phyloP scores from a whole-genome alignment of 2,888 invertebrate species.

The Toxonevra muliebris region DNA sequence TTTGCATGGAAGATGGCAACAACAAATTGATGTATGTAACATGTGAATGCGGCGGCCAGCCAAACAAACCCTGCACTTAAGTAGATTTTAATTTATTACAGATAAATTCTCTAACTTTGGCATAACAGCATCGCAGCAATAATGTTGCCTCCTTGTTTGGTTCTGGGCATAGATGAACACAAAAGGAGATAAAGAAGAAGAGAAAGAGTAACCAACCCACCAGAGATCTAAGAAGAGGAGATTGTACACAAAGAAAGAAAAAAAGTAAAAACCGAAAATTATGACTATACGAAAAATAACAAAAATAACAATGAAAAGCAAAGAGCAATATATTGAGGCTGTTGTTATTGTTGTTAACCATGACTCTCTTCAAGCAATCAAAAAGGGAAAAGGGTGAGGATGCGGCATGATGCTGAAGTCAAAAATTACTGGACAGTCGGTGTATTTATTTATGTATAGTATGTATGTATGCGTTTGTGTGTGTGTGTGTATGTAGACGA shows the following conservation, averaged over 20 bases:
- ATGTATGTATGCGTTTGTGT: not conserved
- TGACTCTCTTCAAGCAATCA: not conserved
- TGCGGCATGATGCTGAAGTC: not conserved
- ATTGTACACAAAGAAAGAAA: not conserved
- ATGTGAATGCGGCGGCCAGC: conserved; percentile 19
- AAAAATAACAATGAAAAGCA: not conserved
- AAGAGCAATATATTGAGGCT: conserved; percentile 13
- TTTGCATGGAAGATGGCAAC: too few relatives aligned
- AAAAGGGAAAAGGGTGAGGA: too few relatives aligned
- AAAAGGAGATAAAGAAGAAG: not conserved
- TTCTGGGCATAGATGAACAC: not conserved
- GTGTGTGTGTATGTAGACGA: not conserved
- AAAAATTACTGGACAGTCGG: not conserved
- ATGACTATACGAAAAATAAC: conserved; percentile 14
- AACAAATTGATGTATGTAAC: conserved; percentile 5
- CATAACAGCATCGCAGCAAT: conserved; percentile 4
- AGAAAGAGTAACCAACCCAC: not conserved
- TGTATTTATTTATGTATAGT: not conserved
- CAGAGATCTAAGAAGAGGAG: not conserved
- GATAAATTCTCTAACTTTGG: conserved; percentile 48
- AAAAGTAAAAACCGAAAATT: conserved; percentile 26
- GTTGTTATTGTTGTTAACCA: conserved; percentile 1
- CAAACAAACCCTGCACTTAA: conserved; percentile 53
- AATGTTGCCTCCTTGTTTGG: conserved; percentile 16
- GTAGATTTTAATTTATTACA: conserved; percentile 62